Evolutionary conservation across 2,888 invertebrate species (phyloP).

Genomic region (Teinopalpus imperialis): DNA sequence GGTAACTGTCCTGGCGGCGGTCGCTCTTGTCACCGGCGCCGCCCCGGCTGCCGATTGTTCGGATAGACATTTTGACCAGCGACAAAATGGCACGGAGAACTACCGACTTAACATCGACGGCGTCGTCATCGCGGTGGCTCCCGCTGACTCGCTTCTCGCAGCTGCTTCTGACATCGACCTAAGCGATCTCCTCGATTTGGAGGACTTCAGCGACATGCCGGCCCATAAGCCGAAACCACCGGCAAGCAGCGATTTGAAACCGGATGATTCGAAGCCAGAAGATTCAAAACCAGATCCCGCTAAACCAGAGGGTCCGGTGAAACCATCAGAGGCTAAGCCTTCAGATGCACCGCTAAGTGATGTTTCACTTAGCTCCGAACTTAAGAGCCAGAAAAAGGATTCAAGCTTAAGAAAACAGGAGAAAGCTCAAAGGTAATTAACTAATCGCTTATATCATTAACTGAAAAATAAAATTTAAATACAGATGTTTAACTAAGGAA

Average conservation of each 20-base stretch:
- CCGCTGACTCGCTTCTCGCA: slow-evolving; percentile 82
- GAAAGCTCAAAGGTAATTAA: slow-evolving; percentile 61
- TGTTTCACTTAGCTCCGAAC: slow-evolving; percentile 45
- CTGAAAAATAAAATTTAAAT: too few species aligned
- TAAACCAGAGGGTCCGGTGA: slow-evolving; percentile 33
- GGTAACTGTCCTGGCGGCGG: slow-evolving; percentile 47
- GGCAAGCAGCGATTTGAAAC: slow-evolving; percentile 33
- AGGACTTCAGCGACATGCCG: slow-evolving; percentile 45
- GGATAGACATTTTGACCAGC: slow-evolving; percentile 81
- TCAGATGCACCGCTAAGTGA: slow-evolving; percentile 49
- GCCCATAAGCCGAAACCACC: slow-evolving; percentile 36
- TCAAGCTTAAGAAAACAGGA: slow-evolving; percentile 57
- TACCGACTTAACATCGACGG: slow-evolving; percentile 86
- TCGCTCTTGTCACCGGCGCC: slow-evolving; percentile 38
- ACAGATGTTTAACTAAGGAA: too few species aligned
- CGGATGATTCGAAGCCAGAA: slow-evolving; percentile 35
- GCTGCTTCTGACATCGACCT: slow-evolving; percentile 76
- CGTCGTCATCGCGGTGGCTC: slow-evolving; percentile 85
- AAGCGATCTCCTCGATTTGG: slow-evolving; percentile 57
- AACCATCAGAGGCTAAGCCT: slow-evolving; percentile 36
- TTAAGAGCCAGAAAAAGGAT: slow-evolving; percentile 58
- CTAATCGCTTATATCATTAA: too few species aligned
- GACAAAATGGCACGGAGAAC: slow-evolving; percentile 91
- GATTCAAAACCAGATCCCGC: slow-evolving; percentile 34
- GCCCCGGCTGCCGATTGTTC: slow-evolving; percentile 49